phyloP scores from a whole-genome alignment of 2,113 vertebrate genomes.

The Onychorhynchus coronatus region DNA sequence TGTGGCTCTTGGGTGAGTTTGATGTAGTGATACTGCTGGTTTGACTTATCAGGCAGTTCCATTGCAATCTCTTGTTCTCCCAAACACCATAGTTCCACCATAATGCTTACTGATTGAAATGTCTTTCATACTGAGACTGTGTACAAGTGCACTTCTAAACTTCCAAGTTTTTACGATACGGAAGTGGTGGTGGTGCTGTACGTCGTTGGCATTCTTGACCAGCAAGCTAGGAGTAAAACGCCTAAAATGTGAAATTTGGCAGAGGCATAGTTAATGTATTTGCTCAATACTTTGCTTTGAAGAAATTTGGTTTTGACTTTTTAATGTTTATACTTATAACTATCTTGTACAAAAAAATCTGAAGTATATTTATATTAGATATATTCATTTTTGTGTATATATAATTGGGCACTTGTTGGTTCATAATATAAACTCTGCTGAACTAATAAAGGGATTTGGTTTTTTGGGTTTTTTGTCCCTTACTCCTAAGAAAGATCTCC shows the following conservation, averaged over 20 bases:
- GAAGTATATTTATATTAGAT: background rate
- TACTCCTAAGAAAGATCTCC: background rate
- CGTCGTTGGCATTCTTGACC: background rate
- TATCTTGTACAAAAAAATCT: background rate
- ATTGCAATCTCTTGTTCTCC: background rate
- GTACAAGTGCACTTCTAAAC: background rate
- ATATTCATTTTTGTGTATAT: background rate
- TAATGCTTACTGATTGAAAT: background rate
- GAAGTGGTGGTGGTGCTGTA: background rate
- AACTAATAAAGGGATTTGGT: background rate
- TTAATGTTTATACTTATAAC: background rate
- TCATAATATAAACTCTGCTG: background rate
- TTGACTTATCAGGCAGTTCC: fast-evolving
- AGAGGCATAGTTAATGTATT: background rate
- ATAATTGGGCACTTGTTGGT: background rate
- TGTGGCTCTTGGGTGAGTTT: background rate
- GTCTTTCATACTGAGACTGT: background rate
- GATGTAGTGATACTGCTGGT: background rate
- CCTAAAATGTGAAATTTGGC: background rate
- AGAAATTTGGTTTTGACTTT: background rate
- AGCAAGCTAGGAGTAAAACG: background rate
- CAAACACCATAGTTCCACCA: background rate
- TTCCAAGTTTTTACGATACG: background rate
- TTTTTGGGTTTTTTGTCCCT: background rate
- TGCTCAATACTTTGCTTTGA: background rate